Evolutionary conservation across 2,888 invertebrate genomes (phyloP).

Genomic region (Pyrochroa serraticornis): DNA sequence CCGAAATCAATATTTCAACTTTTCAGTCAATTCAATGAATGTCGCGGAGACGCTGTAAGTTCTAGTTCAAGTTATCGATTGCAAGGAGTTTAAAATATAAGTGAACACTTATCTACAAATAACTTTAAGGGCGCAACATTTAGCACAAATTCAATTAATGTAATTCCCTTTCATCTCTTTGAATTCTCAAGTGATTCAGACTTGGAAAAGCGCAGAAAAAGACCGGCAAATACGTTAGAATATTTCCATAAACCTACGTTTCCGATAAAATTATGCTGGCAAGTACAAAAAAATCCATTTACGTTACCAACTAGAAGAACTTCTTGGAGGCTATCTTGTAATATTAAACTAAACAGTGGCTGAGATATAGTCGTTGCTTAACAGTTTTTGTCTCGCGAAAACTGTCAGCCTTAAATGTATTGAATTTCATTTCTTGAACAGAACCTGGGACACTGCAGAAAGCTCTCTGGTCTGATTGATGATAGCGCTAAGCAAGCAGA

Average conservation of each 20-base stretch:
- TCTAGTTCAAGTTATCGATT: too few relatives aligned
- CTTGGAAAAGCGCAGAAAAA: too few relatives aligned
- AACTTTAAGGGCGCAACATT: too few relatives aligned
- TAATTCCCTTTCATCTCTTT: neutral
- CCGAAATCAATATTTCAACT: neutral
- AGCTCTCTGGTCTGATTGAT: conserved; percentile 29
- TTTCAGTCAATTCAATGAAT: neutral
- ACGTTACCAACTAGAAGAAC: too few relatives aligned
- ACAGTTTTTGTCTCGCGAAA: conserved; percentile 15
- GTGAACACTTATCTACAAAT: too few relatives aligned
- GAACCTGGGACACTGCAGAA: conserved; percentile 25
- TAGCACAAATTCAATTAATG: too few relatives aligned
- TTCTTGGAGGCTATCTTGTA: too few relatives aligned
- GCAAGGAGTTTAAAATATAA: too few relatives aligned
- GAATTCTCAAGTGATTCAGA: neutral
- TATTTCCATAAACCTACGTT: conserved; percentile 1
- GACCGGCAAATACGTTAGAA: conserved; percentile 1
- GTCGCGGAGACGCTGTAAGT: neutral
- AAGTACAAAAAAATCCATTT: too few relatives aligned
- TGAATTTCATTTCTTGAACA: conserved; percentile 26
- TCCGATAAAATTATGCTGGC: neutral
- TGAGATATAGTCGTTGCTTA: too few relatives aligned
- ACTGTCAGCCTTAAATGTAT: conserved; percentile 21
- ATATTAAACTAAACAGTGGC: too few relatives aligned
- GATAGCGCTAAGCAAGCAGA: conserved; percentile 22